Base-by-base conservation (phyloP, 2,797 vertebrate genomes). In the Xiphorhynchus erythropygius region DNA sequence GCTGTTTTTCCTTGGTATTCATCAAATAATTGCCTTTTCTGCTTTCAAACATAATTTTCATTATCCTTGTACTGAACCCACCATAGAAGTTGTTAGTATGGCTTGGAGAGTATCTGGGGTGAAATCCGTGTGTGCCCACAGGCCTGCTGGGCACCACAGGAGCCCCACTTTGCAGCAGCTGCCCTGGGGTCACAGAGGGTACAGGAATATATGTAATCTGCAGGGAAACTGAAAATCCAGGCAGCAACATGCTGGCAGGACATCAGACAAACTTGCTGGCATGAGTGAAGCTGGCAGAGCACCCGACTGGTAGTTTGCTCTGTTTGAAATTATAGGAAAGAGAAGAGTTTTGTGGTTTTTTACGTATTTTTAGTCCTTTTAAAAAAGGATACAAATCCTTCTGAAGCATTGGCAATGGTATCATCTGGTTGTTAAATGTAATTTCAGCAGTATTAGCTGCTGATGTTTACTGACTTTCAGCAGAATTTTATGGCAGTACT, bases 181-280 rank as follows among this genome's bases (percentile, higher is more conserved):
- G 41, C 39, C 82, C 76, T 70, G 0, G 1, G 71, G 84, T 79
- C 83, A 44, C 23, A 9, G 39, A 42, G 63, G 41, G 42, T 73
- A 57, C 2, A 3, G 37, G 42, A 84, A 42, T n/a, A 22, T 24
- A 80, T 91, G 79, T 65, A 44, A 80, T 92, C 79, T 84, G 60
- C 0, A 0, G 91, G 84, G n/a, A 95, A 88, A 67, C 68, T 52
- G 53, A 30, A 96, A 90, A 73, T 71, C 41, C 5, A 33, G 60
- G 89, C 95, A 91, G 84, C 70, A 89, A 87, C 13, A 4, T 37
- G 47, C 80, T 96, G 97, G 96, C 96, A 95, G 55, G 73, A 67
- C 93, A 96, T 95, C 94, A 96, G 73, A 93, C 60, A 81, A 15
- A 77, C 49, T 18, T 67, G 18, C 84, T 95, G 93, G 70, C 78